Base-by-base conservation (phyloP, 1,140 invertebrate species). In the Micrasema minimum region DNA sequence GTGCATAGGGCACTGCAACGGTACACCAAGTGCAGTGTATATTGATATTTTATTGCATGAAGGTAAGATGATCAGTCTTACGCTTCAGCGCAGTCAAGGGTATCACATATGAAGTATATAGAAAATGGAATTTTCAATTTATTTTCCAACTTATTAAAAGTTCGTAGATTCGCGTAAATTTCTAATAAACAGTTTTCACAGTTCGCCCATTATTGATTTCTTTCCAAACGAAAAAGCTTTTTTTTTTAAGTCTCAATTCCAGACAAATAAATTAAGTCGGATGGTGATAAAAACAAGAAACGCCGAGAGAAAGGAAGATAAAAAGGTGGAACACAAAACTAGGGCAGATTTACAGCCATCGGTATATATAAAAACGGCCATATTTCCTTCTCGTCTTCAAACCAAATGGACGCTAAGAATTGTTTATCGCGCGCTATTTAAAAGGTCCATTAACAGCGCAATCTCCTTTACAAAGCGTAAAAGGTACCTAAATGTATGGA, bases 401-500 rank as follows among this genome's bases (percentile, higher is more conserved):
- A 46, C 12, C 7, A 46, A 64, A 64, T 64, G 59, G 59, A 64
- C 59, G 41, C 38, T 64, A 10, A 64, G 41, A 14, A 35, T 64
- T 64, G 43, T 64, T 64, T 64, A 64, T 64, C 20, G 26, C 41
- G 22, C 31, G 9, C 43, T 64, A 64, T 64, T 64, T 64, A 64
- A 64, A 64, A 46, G 26, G 38, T 16, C 59, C 59, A 64, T 64
- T 64, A 64, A 46, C 22, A n/a, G 46, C 20, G 26, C 59, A 64
- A 64, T 64, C 59, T 64, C 22, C 55, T 41, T 41, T 41, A 59
- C 55, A 59, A 23, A 38, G 55, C 16, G 18, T 22, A 38, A 22
- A 38, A 59, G 55, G 38, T 59, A 59, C 38, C 31, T 59, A 59
- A 59, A 59, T 59, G 38, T 41, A 35, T 59, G 38, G 55, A 59